Evolutionary conservation across 1,140 invertebrate genomes (phyloP), one percentile per base, ranked within the genome.

Genomic region (Octopus sinensis): DNA sequence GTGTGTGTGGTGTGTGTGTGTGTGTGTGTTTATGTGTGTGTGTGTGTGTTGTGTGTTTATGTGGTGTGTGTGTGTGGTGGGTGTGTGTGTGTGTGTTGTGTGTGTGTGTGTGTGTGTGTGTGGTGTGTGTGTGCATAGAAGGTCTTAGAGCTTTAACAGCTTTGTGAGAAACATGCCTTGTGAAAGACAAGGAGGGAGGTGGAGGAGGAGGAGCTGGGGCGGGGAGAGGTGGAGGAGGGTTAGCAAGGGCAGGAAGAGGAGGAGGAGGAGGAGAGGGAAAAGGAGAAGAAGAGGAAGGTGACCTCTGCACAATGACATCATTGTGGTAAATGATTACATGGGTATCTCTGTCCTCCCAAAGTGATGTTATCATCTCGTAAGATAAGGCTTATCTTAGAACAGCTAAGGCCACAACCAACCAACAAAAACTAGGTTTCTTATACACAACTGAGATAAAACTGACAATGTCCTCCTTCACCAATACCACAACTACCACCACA

Each of bases 1-100:
- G 56, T 62, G 56, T 62, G 56, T 62, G 56, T 62, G 56, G 56
- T 62, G 56, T 62, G 56, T 62, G 56, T 62, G 56, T 62, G 56
- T 62, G 56, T 4, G 4, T 62, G 56, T 62, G 56, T n/a, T n/a
- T n/a, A n/a, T 43, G 30, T 43, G 30, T 62, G 56, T 62, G 56
- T 62, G 56, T 62, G 56, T 62, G 56, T 62, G 56, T 62, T 62
- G 56, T 62, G 56, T 4, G 4, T 62, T n/a, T n/a, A n/a, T n/a
- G n/a, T n/a, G n/a, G 56, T 62, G 56, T 62, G 56, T 62, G 56
- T 62, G 56, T 62, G 56, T n/a, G 3, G 56, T 62, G 56, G 3
- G 56, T 62, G 56, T 62, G 56, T 4, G 4, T 62, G 56, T 62
- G 56, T 62, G 56, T 62, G 56, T 62, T 2, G 17, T 62, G 17